Evolutionary conservation across 35 echinoderm and acorn worm genomes (phyloP), one percentile per base, ranked within the genome.

Genomic region (Patiria miniata): DNA sequence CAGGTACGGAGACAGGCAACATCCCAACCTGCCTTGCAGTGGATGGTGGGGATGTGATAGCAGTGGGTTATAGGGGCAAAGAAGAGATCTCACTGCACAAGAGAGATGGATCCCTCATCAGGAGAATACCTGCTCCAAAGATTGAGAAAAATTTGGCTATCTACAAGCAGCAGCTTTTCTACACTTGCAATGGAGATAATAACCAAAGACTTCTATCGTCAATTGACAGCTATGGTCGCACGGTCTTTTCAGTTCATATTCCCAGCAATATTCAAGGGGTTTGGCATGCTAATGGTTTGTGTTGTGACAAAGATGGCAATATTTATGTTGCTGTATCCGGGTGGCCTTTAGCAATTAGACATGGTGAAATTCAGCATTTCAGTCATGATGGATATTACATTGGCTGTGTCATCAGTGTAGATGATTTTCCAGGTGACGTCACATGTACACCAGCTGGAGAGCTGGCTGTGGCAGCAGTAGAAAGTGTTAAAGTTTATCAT

Each of bases 71-170:
- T 23, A 73, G 34, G 29, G 14, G 29, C 9, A 73, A 36, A 73
- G 65, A 73, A 34, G 21, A 73, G 65, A 73, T 73, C n/a, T 30
- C 65, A 26, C 65, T 73, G 1, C 65, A 73, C 65, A 73, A 10
- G 29, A 1, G 9, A 36, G 15, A 16, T 16, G 65, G 65, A 36
- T 28, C 22, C 34, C 65, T 2, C 15, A 14, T 30, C 26, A 36
- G 34, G 16, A 73, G 7, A 36, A 18, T 73, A 23, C 15, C 21
- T 32, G 65, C 65, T 7, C 65, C 65, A 12, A 34, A 14, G 7
- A 73, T 73, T 30, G 65, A 23, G 21, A 2, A 73, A 26, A 32
- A 73, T 73, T 14, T 73, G 65, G 29, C 65, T 0, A 22, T 34
- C 65, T 73, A 7, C 2, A 73, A 73, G 65, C 29, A 73, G 29